Evolutionary conservation across 1,140 invertebrate species (phyloP).

Genomic region (Orius insidiosus): DNA sequence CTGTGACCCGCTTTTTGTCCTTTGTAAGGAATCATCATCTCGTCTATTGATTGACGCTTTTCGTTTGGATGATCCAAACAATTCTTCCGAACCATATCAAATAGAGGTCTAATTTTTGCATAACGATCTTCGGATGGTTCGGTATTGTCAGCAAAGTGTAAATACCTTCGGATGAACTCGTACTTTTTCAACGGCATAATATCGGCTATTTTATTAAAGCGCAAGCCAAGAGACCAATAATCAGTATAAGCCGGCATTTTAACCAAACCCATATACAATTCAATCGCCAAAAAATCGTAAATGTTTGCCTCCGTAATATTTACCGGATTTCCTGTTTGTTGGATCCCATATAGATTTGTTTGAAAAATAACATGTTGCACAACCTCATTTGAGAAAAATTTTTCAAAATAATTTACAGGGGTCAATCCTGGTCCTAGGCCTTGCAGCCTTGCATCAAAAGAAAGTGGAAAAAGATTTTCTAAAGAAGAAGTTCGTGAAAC

Average conservation of each 20-base stretch:
- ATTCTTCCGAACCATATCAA: slow-evolving; percentile 15
- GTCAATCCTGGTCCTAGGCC: too few relatives aligned
- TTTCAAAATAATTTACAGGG: neutral
- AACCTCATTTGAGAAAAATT: neutral
- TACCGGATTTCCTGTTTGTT: neutral
- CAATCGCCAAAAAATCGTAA: slow-evolving; percentile 20
- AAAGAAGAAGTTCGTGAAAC: too few relatives aligned
- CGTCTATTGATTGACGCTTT: too few relatives aligned
- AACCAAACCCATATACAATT: slow-evolving; percentile 18
- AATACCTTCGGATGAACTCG: slow-evolving; percentile 14
- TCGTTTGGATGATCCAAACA: too few relatives aligned
- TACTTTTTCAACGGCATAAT: slow-evolving; percentile 19
- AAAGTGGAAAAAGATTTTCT: too few relatives aligned
- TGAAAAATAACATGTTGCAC: neutral
- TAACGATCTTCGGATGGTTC: slow-evolving; percentile 23
- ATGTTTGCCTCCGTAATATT: neutral
- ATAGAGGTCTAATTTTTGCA: slow-evolving; percentile 25
- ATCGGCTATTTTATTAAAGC: slow-evolving; percentile 16
- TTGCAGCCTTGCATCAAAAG: too few relatives aligned
- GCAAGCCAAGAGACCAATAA: slow-evolving; percentile 21
- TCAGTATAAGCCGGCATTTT: slow-evolving; percentile 14
- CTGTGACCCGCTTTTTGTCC: neutral
- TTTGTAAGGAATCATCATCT: too few relatives aligned
- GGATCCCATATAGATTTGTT: neutral
- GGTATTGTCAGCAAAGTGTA: slow-evolving; percentile 21